Evolutionary conservation across 2,888 invertebrate genomes (phyloP).

Genomic region (Willowsia nigromaculata): DNA sequence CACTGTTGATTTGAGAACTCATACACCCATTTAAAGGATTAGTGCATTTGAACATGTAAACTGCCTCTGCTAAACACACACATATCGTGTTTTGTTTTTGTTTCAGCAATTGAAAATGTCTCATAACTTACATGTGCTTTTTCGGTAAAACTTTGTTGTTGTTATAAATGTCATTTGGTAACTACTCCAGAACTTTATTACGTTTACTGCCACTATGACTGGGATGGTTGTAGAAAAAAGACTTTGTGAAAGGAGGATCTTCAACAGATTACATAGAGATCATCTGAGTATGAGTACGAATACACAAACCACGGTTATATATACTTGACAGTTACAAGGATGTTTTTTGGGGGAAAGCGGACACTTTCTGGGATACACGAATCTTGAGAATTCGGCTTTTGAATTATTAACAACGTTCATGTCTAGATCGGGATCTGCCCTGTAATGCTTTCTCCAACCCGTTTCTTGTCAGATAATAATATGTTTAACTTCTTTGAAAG

Average conservation of each 20-base stretch:
- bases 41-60: slow-evolving; percentile 8
- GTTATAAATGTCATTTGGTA: slow-evolving; percentile 58
- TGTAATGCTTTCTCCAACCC: background rate
- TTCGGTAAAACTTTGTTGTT: slow-evolving; percentile 47
- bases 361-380: too few species aligned
- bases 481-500: too few species aligned
- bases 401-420: background rate
- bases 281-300: too few species aligned
- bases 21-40: slow-evolving; percentile 51
- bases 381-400: too few species aligned
- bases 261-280: background rate
- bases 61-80: background rate
- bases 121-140: slow-evolving; percentile 49
- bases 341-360: background rate
- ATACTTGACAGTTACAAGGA: background rate
- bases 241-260: background rate
- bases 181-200: slow-evolving; percentile 56
- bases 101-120: slow-evolving; percentile 60
- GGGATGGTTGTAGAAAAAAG: background rate
- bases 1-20: background rate
- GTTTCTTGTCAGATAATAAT: background rate
- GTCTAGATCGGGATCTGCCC: background rate
- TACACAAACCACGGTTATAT: background rate
- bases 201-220: background rate
- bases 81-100: slow-evolving; percentile 18